A percentile compares a stretch with the other conserved stretches of the same genome.
Evolutionary conservation across 1,140 invertebrate species (phyloP).

Genomic region (Cyphomyrmex costatus): DNA sequence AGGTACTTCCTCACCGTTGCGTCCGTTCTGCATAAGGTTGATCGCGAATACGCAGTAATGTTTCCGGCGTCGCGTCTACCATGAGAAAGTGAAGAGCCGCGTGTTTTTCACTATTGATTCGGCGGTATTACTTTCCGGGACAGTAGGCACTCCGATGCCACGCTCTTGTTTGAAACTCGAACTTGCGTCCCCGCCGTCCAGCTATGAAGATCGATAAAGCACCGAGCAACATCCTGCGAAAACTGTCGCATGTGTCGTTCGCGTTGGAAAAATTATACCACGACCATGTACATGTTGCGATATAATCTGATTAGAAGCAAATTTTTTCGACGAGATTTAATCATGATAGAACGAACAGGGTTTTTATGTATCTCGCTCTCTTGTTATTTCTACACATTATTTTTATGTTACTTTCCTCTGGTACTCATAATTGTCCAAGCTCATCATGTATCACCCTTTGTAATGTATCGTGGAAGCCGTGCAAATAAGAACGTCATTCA

Average conservation of each 20-base stretch:
- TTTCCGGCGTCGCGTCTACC: neutral
- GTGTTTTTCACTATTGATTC: constrained; percentile 64
- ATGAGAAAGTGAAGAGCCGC: constrained; percentile 9
- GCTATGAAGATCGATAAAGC: constrained; percentile 66
- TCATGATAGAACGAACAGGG: neutral
- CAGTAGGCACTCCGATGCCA: constrained; percentile 12
- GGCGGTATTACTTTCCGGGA: constrained; percentile 50
- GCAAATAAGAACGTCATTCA: constrained; percentile 11
- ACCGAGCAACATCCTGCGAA: constrained; percentile 8
- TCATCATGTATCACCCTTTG: neutral
- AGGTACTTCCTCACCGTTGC: neutral
- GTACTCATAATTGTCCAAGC: neutral
- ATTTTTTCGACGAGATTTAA: neutral
- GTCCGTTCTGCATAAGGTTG: neutral
- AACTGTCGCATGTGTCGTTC: constrained; percentile 31
- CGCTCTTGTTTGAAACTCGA: constrained; percentile 55
- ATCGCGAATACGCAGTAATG: neutral
- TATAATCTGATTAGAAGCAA: neutral
- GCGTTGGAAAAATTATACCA: constrained; percentile 19
- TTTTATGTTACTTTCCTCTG: neutral
- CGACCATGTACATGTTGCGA: neutral
- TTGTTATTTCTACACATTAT: neutral
- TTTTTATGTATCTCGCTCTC: neutral
- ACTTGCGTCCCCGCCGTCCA: constrained; percentile 43
- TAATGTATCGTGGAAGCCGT: neutral